These are phyloP conservation scores for Cricetomys ansorgei DNA, from an alignment of 2,113 vertebrate genomes.

Conservation along the genomic window DNA sequence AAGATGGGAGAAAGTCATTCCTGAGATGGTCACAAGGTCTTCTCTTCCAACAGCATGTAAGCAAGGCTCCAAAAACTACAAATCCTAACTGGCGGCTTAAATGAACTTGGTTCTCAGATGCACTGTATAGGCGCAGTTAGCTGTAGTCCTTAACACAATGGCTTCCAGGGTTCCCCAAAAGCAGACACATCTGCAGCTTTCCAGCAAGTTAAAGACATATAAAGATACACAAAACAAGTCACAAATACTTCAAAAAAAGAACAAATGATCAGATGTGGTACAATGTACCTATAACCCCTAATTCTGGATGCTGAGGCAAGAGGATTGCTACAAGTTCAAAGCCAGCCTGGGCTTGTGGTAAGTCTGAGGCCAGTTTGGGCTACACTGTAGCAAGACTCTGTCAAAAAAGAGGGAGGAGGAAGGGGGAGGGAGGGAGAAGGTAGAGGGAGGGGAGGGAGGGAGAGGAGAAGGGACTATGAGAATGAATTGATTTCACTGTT, in stretches of 20 bases:
- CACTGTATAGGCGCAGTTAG: not conserved
- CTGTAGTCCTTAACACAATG: not conserved
- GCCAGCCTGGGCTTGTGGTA: not conserved
- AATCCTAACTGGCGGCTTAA: not conserved
- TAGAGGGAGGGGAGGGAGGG: not conserved
- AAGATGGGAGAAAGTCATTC: not conserved
- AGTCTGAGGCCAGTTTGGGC: not conserved
- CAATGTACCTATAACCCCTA: not conserved
- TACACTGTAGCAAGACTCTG: not conserved
- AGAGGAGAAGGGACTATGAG: too few relatives aligned
- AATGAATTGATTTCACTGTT: not conserved
- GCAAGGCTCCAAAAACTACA: not conserved
- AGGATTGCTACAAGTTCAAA: not conserved
- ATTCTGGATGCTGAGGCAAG: not conserved
- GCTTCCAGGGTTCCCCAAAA: not conserved
- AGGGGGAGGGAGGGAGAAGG: too few relatives aligned
- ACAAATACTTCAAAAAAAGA: not conserved
- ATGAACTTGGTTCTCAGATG: not conserved
- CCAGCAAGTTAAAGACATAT: conserved; percentile 26
- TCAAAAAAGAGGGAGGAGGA: not conserved
- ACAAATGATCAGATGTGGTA: not conserved
- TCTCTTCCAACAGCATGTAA: not conserved
- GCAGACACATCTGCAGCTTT: not conserved
- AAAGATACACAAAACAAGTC: not conserved
- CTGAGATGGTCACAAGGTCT: not conserved